Percentiles rank a stretch among this genome's conserved stretches.
Evolutionary conservation across 2,113 vertebrate genomes (phyloP).

Genomic region (Chloroceryle aenea): DNA sequence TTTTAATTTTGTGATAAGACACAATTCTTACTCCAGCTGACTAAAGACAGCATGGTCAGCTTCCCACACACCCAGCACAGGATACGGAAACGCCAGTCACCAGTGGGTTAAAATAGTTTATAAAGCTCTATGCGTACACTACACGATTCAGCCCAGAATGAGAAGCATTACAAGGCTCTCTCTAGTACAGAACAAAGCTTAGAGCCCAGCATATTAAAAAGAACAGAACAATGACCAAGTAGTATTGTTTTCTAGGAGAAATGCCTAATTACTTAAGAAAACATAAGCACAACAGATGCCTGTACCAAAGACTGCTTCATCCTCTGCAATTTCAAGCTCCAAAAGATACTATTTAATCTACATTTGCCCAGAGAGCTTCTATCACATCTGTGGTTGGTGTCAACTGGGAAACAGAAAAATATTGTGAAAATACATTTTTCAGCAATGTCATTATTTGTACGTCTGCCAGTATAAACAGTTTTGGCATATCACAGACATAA

Average conservation of each 20-base stretch:
- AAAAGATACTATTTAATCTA: background rate
- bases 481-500: background rate
- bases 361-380: background rate
- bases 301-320: background rate
- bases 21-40: background rate
- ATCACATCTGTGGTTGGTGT: background rate
- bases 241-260: background rate
- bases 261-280: background rate
- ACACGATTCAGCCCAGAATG: background rate
- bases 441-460: background rate
- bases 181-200: background rate
- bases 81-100: background rate
- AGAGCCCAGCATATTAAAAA: background rate
- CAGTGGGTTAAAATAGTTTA: background rate
- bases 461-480: background rate
- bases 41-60: background rate
- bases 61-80: background rate
- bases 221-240: background rate
- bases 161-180: background rate
- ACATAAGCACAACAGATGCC: background rate
- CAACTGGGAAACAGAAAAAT: background rate
- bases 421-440: background rate
- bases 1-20: background rate
- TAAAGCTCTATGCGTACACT: background rate
- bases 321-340: background rate